These are phyloP conservation scores for Galbula dea DNA, from an alignment of 2,113 vertebrate genomes.

Conservation along the genomic window DNA sequence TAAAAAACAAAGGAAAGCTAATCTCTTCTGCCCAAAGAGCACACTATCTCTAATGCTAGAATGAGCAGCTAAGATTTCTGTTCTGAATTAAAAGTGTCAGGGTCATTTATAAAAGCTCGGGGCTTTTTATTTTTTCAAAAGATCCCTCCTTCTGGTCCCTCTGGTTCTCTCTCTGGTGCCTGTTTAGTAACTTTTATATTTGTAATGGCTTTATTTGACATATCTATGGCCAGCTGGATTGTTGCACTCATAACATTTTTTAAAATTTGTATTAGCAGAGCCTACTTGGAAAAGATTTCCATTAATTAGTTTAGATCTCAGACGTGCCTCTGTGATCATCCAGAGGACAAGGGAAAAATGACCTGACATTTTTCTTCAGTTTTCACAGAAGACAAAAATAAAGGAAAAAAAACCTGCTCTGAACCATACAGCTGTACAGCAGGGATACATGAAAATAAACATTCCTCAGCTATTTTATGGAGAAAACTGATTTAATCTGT, in stretches of 20 bases:
- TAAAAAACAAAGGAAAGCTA: not conserved
- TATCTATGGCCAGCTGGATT: not conserved
- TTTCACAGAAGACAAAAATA: not conserved
- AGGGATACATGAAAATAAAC: not conserved
- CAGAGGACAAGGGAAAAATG: not conserved
- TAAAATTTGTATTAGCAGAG: not conserved
- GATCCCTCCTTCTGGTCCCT: not conserved
- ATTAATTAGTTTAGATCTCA: not conserved
- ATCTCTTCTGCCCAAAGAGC: conserved; percentile 28
- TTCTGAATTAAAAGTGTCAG: conserved; percentile 45
- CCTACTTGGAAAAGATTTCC: not conserved
- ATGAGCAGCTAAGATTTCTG: conserved; percentile 7
- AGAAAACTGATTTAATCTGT: not conserved
- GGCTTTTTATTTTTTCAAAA: not conserved
- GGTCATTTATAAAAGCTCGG: not conserved
- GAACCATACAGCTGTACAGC: not conserved
- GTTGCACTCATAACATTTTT: not conserved
- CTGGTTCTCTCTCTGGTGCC: not conserved
- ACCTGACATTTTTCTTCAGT: not conserved
- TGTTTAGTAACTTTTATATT: conserved; percentile 36
- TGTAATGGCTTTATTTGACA: conserved; percentile 1
- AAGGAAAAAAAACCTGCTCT: not conserved
- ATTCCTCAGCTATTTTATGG: not conserved
- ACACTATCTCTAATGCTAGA: conserved; percentile 6
- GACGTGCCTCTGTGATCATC: not conserved